phyloP scores from a whole-genome alignment of 2,888 invertebrate genomes.

The Tipula vernalis region DNA sequence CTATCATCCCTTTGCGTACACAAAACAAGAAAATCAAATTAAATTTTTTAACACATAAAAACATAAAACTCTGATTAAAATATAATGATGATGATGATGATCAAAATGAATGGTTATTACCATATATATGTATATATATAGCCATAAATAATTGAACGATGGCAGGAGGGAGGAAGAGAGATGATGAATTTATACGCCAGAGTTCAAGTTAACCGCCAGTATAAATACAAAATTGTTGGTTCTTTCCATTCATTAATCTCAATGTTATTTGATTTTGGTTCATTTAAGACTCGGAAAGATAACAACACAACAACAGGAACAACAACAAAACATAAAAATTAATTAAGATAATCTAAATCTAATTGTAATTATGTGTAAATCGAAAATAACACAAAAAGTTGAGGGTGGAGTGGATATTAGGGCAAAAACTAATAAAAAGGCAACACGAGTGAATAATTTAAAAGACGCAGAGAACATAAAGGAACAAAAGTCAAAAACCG shows the following conservation, averaged over 20 bases:
- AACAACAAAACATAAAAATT: not conserved
- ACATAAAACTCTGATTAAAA: not conserved
- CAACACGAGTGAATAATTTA: not conserved
- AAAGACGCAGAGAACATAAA: not conserved
- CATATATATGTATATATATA: not conserved
- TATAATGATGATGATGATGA: not conserved
- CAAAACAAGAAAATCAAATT: not conserved
- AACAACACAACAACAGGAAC: not conserved
- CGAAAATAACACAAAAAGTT: not conserved
- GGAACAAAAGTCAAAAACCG: not conserved
- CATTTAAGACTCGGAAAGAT: not conserved
- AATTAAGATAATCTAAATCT: constrained; percentile 4
- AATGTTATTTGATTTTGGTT: constrained; percentile 4
- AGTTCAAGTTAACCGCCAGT: not conserved
- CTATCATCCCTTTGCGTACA: not conserved
- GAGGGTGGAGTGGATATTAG: not conserved
- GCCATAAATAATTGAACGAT: not conserved
- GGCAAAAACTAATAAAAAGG: not conserved
- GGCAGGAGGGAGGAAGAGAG: not conserved
- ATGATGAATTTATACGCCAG: not conserved
- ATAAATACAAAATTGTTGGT: not conserved
- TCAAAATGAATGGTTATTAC: not conserved
- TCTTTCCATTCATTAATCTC: not conserved
- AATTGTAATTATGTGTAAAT: constrained; percentile 4
- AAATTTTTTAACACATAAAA: not conserved